Evolutionary conservation across 2,113 vertebrate genomes (phyloP), one percentile per base, ranked within the genome.

Genomic region (Cyprinodon variegatus): DNA sequence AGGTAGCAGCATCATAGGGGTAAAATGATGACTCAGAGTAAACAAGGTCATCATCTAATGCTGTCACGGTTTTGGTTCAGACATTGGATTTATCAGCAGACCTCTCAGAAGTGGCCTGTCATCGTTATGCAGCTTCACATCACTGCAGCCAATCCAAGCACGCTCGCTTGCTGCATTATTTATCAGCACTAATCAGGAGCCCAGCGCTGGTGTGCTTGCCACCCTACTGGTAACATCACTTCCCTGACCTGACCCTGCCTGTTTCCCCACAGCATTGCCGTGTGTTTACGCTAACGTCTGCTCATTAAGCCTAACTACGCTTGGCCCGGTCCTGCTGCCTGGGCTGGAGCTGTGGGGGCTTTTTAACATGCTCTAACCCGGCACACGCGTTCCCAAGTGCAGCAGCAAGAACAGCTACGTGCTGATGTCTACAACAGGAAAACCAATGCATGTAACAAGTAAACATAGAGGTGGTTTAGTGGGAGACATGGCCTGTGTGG

Each of bases 151-250:
- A 90, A 90, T 92, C 88, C 73, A 63, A 57, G 70, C 76, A 66
- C 79, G 83, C 81, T 81, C 63, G 22, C 81, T 61, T 14, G 65
- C 61, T 93, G 89, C 88, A 91, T 93, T 86, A 93, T 93, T 92
- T 86, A 93, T 90, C 41, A 84, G 80, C 91, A 83, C 93, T 93
- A 92, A 92, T 93, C 92, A 92, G 93, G 84, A 92, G 83, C 87
- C 73, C 80, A 74, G 87, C 81, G 84, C 91, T 79, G 79, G 85
- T 82, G 79, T 86, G 85, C 86, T 83, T 75, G 91, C 91, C 83
- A 90, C 91, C 88, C 90, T 88, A 89, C 87, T 70, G 89, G 83
- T 92, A 93, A 93, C 90, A 92, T 92, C 88, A 75, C 90, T 93
- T 89, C 80, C 77, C 88, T 93, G 92, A 93, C 91, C 91, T 77